Conservation (phyloP, 2,113 vertebrate species). For the western clawed frog (Xenopus tropicalis) region UCB_Xtro_10.0 CM004444.2:48259501-48260000, state of each 20-base stretch:
- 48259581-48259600: constrained; percentile 13
- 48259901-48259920: no score
- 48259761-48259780: constrained; percentile 7
- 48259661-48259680: constrained; percentile 24
- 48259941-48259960: no score
- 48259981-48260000: no score
- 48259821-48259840: no score
- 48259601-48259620: constrained; percentile 38
- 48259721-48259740: constrained; percentile 24
- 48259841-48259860: no score
- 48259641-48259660: constrained; percentile 18
- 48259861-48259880: no score
- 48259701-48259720: constrained; percentile 39
- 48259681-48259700: constrained; percentile 34
- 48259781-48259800: constrained; percentile 18
- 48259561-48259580: constrained; percentile 20
- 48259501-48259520: no score
- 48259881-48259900: no score
- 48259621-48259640: constrained; percentile 21
- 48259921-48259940: no score
- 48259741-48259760: constrained; percentile 33
- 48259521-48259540: no score
- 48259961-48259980: no score
- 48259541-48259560: not conserved
- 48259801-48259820: not conserved